phyloP scores from a whole-genome alignment of 2,113 vertebrate genomes.

The Epinephelus fuscoguttatus region DNA sequence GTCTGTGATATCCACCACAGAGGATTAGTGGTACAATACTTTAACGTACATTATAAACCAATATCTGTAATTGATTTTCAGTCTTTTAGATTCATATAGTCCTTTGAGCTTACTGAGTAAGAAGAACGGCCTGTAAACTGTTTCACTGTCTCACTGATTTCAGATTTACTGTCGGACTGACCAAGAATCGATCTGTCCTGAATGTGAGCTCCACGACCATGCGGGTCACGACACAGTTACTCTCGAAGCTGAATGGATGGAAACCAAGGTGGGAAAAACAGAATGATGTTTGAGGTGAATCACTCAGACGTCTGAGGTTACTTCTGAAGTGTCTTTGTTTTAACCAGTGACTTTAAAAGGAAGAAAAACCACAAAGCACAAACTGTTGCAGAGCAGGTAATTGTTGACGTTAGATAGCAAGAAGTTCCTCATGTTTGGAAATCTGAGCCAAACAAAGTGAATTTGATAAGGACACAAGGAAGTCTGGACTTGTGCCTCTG shows the following conservation, averaged over 20 bases:
- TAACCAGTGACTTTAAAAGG: background rate
- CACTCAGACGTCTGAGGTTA: too few relatives aligned
- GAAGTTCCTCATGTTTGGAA: slow-evolving; percentile 4
- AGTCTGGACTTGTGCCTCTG: too few relatives aligned
- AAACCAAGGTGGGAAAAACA: slow-evolving; percentile 69
- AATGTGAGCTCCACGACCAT: slow-evolving; percentile 73
- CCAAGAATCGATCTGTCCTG: slow-evolving; percentile 72
- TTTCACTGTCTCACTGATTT: background rate
- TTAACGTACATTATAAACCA: background rate
- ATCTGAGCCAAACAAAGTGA: too few relatives aligned
- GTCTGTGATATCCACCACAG: slow-evolving; percentile 66
- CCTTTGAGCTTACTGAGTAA: background rate
- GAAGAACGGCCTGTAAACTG: background rate
- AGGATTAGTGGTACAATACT: slow-evolving; percentile 60
- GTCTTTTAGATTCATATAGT: background rate
- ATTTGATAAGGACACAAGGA: too few relatives aligned
- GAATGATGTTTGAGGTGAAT: background rate
- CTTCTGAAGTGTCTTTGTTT: background rate
- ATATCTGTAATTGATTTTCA: background rate
- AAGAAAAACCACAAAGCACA: slow-evolving; percentile 4
- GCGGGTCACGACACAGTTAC: slow-evolving; percentile 66
- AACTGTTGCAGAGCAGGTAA: background rate
- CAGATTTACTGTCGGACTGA: slow-evolving; percentile 81
- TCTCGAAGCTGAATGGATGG: slow-evolving; percentile 71
- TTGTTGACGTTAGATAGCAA: background rate